Conservation (phyloP, 1,140 invertebrate species). For the Anoplolepis gracilipes region DNA sequence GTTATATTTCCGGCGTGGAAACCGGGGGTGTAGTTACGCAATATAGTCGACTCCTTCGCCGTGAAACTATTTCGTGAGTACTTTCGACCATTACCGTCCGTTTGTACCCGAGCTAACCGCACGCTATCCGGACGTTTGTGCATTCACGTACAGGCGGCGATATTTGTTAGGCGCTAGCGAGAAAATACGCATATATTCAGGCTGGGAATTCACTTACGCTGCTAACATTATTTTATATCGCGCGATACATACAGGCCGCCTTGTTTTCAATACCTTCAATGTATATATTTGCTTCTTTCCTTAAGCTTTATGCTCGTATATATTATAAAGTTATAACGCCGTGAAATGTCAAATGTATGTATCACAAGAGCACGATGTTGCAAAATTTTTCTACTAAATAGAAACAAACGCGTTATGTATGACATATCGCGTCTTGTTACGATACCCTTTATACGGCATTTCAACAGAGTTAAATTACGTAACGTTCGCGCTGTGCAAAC, state of each 20-base stretch:
- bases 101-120: constrained; percentile 48
- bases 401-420: constrained; percentile 54
- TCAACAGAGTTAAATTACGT: constrained; percentile 73
- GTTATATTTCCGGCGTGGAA: constrained; percentile 43
- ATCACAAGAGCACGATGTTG: not conserved
- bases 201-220: constrained; percentile 21
- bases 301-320: not conserved
- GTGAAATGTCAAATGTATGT: not conserved
- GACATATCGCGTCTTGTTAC: not conserved
- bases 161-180: constrained; percentile 43
- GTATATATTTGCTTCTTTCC: not conserved
- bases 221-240: not conserved
- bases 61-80: constrained; percentile 57
- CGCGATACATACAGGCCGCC: not conserved
- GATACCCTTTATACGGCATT: constrained; percentile 54
- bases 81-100: constrained; percentile 54
- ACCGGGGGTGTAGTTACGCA: constrained; percentile 26
- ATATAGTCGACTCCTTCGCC: constrained; percentile 41
- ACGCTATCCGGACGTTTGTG: constrained; percentile 52
- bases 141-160: constrained; percentile 26
- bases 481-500: constrained; percentile 74
- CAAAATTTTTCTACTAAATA: not conserved
- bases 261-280: not conserved
- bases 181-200: constrained; percentile 64
- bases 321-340: constrained; percentile 13